Evolutionary conservation across 2,113 vertebrate genomes (phyloP), one percentile per base, ranked within the genome.

Genomic region (Ranitomeya variabilis): DNA sequence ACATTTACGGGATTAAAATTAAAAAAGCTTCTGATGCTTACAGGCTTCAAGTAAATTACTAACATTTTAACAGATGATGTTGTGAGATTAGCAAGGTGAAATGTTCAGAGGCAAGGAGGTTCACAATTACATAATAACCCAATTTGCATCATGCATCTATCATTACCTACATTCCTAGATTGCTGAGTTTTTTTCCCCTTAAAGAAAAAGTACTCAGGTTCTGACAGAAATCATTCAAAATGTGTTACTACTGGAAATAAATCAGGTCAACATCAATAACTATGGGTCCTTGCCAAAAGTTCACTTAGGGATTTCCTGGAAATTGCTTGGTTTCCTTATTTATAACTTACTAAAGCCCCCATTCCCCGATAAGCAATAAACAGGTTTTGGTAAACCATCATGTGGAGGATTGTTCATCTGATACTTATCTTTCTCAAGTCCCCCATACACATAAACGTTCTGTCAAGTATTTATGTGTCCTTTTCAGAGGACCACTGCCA

Each of bases 1-100:
- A 90, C 11, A 86, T 89, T 93, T 89, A 89, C 54, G 59, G 91
- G 85, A 86, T 83, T 83, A 93, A 92, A 91, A 86, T 91, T 69
- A 90, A 93, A 71, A 74, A 45, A 92, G 13, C 8, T 90, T 89
- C 90, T 91, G 52, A 90, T 89, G 5, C 90, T 89, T 92, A 71
- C 86, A 80, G n/a, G 89, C 45, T 31, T 84, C 77, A 79, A 80
- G 16, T 45, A 93, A 93, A 86, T 74, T 60, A 13, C 31, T 90
- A 11, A 64, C 60, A 67, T 90, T 59, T 14, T 26, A 26, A 76
- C 80, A 55, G 80, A 83, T 83, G 76, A 73, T 51, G 90, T 54
- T 31, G 73, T 89, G 76, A 87, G 55, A 0, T 90, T 12, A 91
- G 66, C 45, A 0, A 21, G 11, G 13, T 74, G 26, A 77, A 74